Percentiles rank a stretch among this genome's conserved stretches.
Evolutionary conservation across 1,140 invertebrate species (phyloP).

Genomic region (Drosophila subobscura): DNA sequence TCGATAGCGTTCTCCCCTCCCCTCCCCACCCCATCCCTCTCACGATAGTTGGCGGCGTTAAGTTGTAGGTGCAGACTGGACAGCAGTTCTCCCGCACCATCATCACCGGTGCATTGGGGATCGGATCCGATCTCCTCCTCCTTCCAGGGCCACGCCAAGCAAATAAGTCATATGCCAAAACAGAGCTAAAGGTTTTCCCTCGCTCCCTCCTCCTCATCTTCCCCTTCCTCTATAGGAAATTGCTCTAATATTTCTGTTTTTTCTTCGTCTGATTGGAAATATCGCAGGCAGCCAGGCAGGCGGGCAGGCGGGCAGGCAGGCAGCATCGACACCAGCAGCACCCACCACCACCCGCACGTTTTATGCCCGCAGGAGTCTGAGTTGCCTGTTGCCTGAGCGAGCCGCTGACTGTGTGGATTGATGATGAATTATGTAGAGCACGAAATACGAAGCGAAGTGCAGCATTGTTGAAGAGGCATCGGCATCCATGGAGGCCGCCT

Average conservation of each 20-base stretch:
- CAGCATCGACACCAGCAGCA: conserved; percentile 1
- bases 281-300: conserved; percentile 34
- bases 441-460: conserved; percentile 71
- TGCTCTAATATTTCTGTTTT: conserved; percentile 77
- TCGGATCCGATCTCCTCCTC: background rate
- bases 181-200: conserved; percentile 33
- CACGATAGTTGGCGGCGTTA: conserved; percentile 65
- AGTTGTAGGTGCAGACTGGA: conserved; percentile 79
- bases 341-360: conserved; percentile 1
- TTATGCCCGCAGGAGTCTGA: conserved; percentile 57
- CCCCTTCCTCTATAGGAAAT: conserved; percentile 59
- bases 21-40: conserved; percentile 16
- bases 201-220: background rate
- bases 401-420: conserved; percentile 70
- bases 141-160: conserved; percentile 43
- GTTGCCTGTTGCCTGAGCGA: conserved; percentile 4
- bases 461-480: conserved; percentile 47
- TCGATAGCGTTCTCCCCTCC: conserved; percentile 33
- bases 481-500: conserved; percentile 17
- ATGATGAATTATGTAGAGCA: conserved; percentile 84
- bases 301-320: conserved; percentile 2
- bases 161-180: conserved; percentile 77
- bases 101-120: background rate
- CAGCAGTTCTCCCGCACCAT: conserved; percentile 32
- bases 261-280: conserved; percentile 69